phyloP scores from a whole-genome alignment of 2,113 vertebrate species.

The rabbit (Oryctolagus cuniculus) region mOryCun1.1 NC_091433.1:65803001-65803500 shows the following conservation, averaged over 20 bases:
- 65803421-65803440: background rate
- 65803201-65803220: background rate
- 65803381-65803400: background rate
- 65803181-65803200: background rate
- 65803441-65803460: background rate
- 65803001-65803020: background rate
- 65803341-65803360: background rate
- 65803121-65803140: background rate
- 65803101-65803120: background rate
- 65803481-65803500: background rate
- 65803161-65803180: background rate
- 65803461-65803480: background rate
- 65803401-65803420: no score
- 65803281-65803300: background rate
- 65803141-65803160: background rate
- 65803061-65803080: background rate
- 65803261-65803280: background rate
- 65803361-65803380: background rate
- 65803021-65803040: background rate
- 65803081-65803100: background rate
- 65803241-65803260: no score
- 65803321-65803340: background rate
- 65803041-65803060: background rate
- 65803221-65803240: background rate
- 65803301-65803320: background rate